Evolutionary conservation across 2,888 invertebrate species (phyloP), one percentile per base, ranked within the genome.

Genomic region (Meghimatium bilineatum): DNA sequence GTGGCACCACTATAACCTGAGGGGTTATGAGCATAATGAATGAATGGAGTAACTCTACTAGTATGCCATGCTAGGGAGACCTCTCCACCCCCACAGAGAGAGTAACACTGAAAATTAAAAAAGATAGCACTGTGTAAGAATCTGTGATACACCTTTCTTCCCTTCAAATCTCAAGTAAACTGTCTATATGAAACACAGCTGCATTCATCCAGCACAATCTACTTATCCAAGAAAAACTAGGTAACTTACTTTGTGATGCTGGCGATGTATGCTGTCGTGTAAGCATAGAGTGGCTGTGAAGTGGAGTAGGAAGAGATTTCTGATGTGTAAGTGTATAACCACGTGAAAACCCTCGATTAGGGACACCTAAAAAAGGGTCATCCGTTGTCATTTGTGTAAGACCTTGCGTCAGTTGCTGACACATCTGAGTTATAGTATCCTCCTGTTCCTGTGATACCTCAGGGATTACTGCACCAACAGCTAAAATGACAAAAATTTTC

Each of bases 361-460:
- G 87, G 67, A 87, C 88, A 81, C 87, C 87, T 72, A 86, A 88
- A 87, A 93, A 93, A n/a, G 93, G 91, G 90, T 95, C 95, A 87
- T 95, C 95, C 92, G 95, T 95, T 90, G 88, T 90, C 12, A 97
- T 95, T 83, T 97, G 95, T 80, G 96, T 96, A 86, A 97, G 95
- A 38, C 96, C 96, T 90, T 95, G 95, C 72, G 96, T 96, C 91
- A 96, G 95, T 94, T 95, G 97, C 95, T 96, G 96, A 94, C 96
- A 96, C 95, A 95, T 96, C 94, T 96, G 95, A 86, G 96, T 95
- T 82, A 96, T 96, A 72, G 95, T 95, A 91, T 95, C 94, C 80
- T 89, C 92, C 38, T 90, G 90, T 86, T 92, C 92, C 10, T 96
- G 96, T 75, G 96, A 96, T 88, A 95, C 95, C 94, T 97, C 97